Evolutionary conservation across 2,888 invertebrate genomes (phyloP), one percentile per base, ranked within the genome.

Genomic region (Orchesellides sinensis): DNA sequence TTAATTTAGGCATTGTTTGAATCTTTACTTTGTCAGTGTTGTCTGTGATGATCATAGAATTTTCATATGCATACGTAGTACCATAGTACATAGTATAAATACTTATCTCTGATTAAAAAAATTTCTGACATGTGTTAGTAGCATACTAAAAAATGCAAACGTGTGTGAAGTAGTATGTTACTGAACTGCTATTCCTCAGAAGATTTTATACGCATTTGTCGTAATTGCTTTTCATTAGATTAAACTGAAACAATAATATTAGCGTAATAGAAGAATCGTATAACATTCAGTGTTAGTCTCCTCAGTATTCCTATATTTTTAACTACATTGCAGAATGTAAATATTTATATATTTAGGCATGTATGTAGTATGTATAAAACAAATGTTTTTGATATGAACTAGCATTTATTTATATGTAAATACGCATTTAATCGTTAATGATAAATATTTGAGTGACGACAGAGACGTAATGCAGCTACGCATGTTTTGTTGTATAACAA

Each of bases 241-340:
- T 32, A 32, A 14, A 40, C 14, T 49, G 29, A 63, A 47, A 19
- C 52, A 65, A 65, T 14, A 65, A 47, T 65, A 54, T 52, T 65
- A 47, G 40, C 10, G 10, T 5, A 2, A 8, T 21, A 23, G 52
- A 8, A 23, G 52, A 10, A 19, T 49, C n/a, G 14, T 17, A 23
- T 25, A n/a, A 52, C 74, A 75, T 69, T 78, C 77, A 69, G 27
- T 59, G 75, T 75, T 82, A 82, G 75, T 82, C 63, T 82, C 45
- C 59, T 82, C 82, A 82, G 82, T 82, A 82, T 82, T 82, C 75
- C 63, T 82, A 73, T 69, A 82, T 82, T 82, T 82, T 82, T 82
- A 74, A 73, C 25, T 47, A 69, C 47, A 45, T 75, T 35, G 19
- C 23, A 40, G 47, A 68, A 59, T 77, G 77, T 68, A 77, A 77